Evolutionary conservation across 2,113 vertebrate species (phyloP).

Genomic region (Malurus melanocephalus): DNA sequence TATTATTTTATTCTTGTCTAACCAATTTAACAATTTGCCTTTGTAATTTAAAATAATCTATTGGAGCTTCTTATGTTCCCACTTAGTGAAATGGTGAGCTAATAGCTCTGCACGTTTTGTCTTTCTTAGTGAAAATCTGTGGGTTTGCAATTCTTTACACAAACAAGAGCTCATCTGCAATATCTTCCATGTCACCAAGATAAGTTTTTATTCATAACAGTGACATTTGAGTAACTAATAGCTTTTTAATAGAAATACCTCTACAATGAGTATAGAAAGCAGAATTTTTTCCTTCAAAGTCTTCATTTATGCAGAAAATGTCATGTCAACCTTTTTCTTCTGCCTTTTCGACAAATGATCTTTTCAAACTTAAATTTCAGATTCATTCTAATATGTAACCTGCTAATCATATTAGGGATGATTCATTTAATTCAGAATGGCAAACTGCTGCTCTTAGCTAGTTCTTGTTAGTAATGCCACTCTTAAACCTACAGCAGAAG

Average conservation of each 20-base stretch:
- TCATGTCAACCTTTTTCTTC: slow-evolving; percentile 45
- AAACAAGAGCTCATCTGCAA: slow-evolving; percentile 39
- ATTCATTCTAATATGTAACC: slow-evolving; percentile 5
- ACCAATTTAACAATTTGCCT: not conserved
- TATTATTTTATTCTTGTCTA: not conserved
- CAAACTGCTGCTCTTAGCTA: not conserved
- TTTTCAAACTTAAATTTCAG: slow-evolving; percentile 45
- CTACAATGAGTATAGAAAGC: slow-evolving; percentile 22
- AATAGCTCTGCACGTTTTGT: not conserved
- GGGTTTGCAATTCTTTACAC: not conserved
- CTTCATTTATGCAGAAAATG: slow-evolving; percentile 39
- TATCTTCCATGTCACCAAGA: not conserved
- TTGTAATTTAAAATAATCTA: not conserved
- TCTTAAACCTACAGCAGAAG: not conserved
- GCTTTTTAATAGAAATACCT: slow-evolving; percentile 19
- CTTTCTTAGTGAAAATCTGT: slow-evolving; percentile 2
- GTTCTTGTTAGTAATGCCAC: not conserved
- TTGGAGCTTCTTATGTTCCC: not conserved
- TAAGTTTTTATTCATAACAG: slow-evolving; percentile 28
- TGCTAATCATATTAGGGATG: slow-evolving; percentile 30
- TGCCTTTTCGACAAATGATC: slow-evolving; percentile 30
- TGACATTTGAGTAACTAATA: slow-evolving; percentile 43
- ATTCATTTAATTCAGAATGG: slow-evolving; percentile 27
- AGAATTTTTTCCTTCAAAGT: slow-evolving; percentile 5
- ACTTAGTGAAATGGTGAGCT: not conserved